These are phyloP conservation scores for Chymomyza amoena DNA, from an alignment of 2,888 invertebrate genomes.

Conservation along the genomic window DNA sequence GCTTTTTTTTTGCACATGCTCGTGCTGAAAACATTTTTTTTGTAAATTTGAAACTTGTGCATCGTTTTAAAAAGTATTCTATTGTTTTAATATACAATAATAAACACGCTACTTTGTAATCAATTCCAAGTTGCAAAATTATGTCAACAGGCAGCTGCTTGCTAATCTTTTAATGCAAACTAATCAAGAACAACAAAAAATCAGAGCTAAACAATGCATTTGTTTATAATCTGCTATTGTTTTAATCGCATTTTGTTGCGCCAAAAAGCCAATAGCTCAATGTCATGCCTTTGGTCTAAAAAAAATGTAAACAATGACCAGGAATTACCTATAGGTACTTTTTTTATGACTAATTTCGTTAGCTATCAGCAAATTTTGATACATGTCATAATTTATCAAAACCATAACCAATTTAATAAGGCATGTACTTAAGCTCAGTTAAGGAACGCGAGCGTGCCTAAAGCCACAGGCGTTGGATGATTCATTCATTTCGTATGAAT, in stretches of 20 bases:
- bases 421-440: not conserved
- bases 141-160: not conserved
- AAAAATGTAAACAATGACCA: no score
- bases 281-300: not conserved
- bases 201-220: not conserved
- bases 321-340: not conserved
- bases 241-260: not conserved
- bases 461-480: slow-evolving; percentile 25
- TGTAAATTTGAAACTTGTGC: not conserved
- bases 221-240: not conserved
- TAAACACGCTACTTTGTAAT: not conserved
- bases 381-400: not conserved
- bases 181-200: not conserved
- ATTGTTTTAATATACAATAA: not conserved
- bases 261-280: not conserved
- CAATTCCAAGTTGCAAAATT: not conserved
- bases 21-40: not conserved
- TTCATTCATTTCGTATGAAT: slow-evolving; percentile 2
- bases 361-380: not conserved
- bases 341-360: slow-evolving; percentile 30
- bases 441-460: not conserved
- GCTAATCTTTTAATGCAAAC: not conserved
- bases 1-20: not conserved
- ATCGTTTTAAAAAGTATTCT: not conserved
- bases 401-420: no score